Base-by-base conservation (phyloP, 92 coral and sea anemone genomes). In the Phenganax marumi region DNA sequence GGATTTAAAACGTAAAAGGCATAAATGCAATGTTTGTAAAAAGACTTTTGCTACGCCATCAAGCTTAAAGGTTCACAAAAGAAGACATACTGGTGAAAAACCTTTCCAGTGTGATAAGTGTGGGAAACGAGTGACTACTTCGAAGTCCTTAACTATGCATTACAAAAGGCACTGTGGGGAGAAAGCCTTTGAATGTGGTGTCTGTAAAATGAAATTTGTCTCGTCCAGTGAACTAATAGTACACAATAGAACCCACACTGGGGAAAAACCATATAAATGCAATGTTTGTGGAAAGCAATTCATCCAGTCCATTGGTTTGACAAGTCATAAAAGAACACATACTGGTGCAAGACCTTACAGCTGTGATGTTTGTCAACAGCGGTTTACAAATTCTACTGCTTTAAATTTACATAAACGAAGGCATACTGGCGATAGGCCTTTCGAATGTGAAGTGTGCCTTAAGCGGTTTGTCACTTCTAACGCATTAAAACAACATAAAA, bases 221-320 rank as follows among this genome's bases (percentile, higher is more conserved):
- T 81, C 81, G 24, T 79, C 89, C 10, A 81, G 84, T n/a, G 80
- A 80, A 47, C 50, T 86, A 39, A 86, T 81, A 3, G 85, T 70
- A n/a, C 89, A 86, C 52, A 50, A 80, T 56, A 71, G 86, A 80
- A 86, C 86, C 10, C 89, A 86, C 68, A 85, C 86, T 0, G 85
- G 85, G 7, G 84, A 78, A 50, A 85, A 86, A 68, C 85, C 85
- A 12, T 80, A 81, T 76, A 75, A 86, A 47, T 86, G 89, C 48
- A 65, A 86, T 47, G 81, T 43, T 55, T 86, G 89, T 65, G 68
- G 81, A 26, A 79, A 81, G 63, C 81, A 79, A 39, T 81, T 86
- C 33, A 72, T 69, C 74, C 89, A 86, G 53, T 81, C 89, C 8
- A 81, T 82, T 19, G 81, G 74, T 57, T 65, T 86, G 9, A 86